A percentile compares a stretch with the other conserved stretches of the same genome.
phyloP scores from a whole-genome alignment of 2,113 vertebrate genomes.

The Eupsittula cactorum region DNA sequence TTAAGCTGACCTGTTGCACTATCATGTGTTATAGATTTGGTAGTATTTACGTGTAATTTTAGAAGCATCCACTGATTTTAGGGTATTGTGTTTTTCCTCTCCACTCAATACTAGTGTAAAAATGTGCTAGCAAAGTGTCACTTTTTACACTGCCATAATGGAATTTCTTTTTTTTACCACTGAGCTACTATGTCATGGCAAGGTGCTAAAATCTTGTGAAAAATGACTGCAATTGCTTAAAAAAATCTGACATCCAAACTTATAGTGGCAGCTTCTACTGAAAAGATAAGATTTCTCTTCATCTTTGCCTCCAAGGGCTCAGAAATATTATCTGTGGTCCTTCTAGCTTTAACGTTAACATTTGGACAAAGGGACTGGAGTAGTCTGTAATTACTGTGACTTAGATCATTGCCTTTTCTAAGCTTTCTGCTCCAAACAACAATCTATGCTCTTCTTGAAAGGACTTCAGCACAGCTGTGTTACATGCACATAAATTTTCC shows the following conservation, averaged over 20 bases:
- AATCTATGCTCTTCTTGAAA: background rate
- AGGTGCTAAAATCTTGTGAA: conserved; percentile 24
- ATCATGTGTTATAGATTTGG: background rate
- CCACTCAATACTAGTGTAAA: background rate
- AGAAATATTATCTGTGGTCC: background rate
- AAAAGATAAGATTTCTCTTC: background rate
- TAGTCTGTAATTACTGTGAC: background rate
- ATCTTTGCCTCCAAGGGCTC: background rate
- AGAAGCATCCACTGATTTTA: conserved; percentile 1
- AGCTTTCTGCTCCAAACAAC: background rate
- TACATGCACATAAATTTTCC: background rate
- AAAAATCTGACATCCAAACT: background rate
- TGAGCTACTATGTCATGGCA: background rate
- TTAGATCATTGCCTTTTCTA: background rate
- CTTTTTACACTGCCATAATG: conserved; percentile 8
- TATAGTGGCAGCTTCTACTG: background rate
- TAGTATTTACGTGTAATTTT: background rate
- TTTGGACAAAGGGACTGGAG: background rate
- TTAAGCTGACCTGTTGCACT: background rate
- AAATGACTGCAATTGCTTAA: conserved; percentile 5
- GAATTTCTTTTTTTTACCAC: conserved; percentile 13
- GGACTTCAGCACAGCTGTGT: background rate
- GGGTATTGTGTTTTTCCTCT: background rate
- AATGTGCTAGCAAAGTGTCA: background rate
- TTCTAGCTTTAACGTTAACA: background rate